Conservation (phyloP, 2,113 vertebrate species). For the Sebastes schlegelii region DNA sequence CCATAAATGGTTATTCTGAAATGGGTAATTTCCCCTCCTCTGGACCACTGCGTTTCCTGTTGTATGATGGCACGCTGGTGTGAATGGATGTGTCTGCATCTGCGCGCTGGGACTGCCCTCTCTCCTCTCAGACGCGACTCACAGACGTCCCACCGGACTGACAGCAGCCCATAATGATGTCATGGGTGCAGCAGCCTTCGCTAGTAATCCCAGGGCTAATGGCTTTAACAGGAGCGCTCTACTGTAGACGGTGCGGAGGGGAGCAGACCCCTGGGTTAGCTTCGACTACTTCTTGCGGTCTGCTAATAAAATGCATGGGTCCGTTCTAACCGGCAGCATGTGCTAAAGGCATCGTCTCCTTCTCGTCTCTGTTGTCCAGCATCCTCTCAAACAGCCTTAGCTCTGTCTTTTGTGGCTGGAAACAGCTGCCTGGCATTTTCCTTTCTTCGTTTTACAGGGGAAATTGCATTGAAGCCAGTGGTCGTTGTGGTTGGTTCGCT, state of each 20-base stretch:
- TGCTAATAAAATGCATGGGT: constrained; percentile 74
- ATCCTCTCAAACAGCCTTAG: constrained; percentile 50
- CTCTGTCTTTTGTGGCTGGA: constrained; percentile 68
- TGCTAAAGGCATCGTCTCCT: constrained; percentile 73
- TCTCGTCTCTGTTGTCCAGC: constrained; percentile 55
- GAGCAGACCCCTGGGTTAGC: constrained; percentile 67
- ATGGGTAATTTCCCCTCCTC: constrained; percentile 43
- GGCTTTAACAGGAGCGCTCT: constrained; percentile 77
- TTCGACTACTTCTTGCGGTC: constrained; percentile 70
- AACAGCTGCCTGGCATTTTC: constrained; percentile 71
- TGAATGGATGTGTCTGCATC: constrained; percentile 50
- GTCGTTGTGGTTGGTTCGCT: constrained; percentile 57
- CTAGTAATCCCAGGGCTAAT: constrained; percentile 69
- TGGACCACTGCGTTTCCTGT: constrained; percentile 49
- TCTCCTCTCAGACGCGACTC: constrained; percentile 55
- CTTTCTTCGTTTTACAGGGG: constrained; percentile 61
- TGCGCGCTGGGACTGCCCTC: constrained; percentile 42
- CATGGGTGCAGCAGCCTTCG: constrained; percentile 69
- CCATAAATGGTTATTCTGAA: constrained; percentile 60
- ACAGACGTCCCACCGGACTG: constrained; percentile 72
- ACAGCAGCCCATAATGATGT: constrained; percentile 80
- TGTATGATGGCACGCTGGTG: constrained; percentile 49
- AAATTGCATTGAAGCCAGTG: constrained; percentile 67
- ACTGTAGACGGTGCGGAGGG: constrained; percentile 50
- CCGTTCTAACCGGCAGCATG: constrained; percentile 68